phyloP scores from a whole-genome alignment of 2,797 vertebrate genomes.

The Ceryle rudis region DNA sequence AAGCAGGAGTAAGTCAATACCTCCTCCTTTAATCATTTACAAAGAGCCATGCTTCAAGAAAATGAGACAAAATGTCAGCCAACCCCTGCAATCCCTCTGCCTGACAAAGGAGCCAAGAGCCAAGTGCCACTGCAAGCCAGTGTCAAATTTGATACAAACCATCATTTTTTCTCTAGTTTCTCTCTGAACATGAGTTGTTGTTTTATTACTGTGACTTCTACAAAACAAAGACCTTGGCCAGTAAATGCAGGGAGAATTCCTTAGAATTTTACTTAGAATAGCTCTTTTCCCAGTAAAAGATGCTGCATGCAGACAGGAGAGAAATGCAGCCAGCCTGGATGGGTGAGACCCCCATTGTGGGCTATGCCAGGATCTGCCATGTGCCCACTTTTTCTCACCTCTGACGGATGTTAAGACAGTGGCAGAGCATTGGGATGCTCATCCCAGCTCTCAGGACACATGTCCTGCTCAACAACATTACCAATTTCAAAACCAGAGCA shows the following conservation, averaged over 20 bases:
- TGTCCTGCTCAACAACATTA: rapidly evolving
- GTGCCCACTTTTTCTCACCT: rapidly evolving
- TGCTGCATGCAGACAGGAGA: neutral
- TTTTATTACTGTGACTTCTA: neutral
- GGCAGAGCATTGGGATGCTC: neutral
- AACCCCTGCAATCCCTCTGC: neutral
- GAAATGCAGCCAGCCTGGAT: rapidly evolving
- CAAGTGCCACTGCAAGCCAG: neutral
- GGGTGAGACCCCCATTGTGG: rapidly evolving
- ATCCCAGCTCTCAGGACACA: rapidly evolving
- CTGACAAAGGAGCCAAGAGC: neutral
- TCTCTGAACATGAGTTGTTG: neutral
- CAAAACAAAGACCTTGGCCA: neutral
- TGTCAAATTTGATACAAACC: neutral
- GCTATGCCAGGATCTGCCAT: rapidly evolving
- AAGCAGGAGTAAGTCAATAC: neutral
- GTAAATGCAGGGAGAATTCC: neutral
- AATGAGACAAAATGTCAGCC: neutral
- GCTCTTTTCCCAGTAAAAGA: neutral
- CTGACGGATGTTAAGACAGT: neutral
- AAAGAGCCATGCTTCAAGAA: neutral
- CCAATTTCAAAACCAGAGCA: neutral
- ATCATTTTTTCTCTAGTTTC: neutral
- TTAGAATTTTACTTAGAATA: neutral
- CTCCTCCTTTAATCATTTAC: neutral